Evolutionary conservation across 2,888 invertebrate species (phyloP).

Genomic region (Sminthurides aquaticus): DNA sequence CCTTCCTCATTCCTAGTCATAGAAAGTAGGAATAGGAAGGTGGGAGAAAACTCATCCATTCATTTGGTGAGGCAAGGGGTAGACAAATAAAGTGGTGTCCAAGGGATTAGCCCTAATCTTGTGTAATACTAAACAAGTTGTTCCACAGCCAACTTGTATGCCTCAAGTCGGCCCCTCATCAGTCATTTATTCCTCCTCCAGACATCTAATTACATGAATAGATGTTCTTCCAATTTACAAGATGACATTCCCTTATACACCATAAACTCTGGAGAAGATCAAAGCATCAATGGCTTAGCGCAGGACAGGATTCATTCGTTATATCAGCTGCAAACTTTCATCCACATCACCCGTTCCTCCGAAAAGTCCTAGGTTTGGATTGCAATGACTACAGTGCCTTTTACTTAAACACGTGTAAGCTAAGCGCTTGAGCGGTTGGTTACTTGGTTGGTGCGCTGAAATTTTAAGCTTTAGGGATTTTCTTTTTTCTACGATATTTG

Average conservation of each 20-base stretch:
- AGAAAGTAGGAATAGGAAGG: background rate
- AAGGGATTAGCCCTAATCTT: constrained; percentile 17
- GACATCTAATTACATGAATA: background rate
- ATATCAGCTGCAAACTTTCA: too few species aligned
- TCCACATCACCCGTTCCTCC: too few species aligned
- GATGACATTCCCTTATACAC: background rate
- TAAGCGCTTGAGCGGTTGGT: too few species aligned
- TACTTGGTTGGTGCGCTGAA: too few species aligned
- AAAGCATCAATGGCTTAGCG: too few species aligned
- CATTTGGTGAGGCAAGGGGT: constrained; percentile 13
- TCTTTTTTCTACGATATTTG: too few species aligned
- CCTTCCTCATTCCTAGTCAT: too few species aligned
- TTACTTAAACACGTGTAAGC: too few species aligned
- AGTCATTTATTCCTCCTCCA: constrained; percentile 17
- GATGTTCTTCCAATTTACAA: background rate
- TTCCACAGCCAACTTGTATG: constrained; percentile 11
- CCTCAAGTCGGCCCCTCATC: constrained; percentile 14
- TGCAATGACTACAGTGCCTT: too few species aligned
- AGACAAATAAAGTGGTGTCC: constrained; percentile 23
- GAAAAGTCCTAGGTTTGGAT: too few species aligned
- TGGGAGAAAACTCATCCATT: constrained; percentile 18
- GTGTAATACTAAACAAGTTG: constrained; percentile 16
- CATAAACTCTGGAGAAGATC: background rate
- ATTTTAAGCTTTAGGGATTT: too few species aligned
- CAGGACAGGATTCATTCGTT: too few species aligned